Base-by-base conservation (phyloP, 2,888 invertebrate genomes). In the Therioaphis trifolii region DNA sequence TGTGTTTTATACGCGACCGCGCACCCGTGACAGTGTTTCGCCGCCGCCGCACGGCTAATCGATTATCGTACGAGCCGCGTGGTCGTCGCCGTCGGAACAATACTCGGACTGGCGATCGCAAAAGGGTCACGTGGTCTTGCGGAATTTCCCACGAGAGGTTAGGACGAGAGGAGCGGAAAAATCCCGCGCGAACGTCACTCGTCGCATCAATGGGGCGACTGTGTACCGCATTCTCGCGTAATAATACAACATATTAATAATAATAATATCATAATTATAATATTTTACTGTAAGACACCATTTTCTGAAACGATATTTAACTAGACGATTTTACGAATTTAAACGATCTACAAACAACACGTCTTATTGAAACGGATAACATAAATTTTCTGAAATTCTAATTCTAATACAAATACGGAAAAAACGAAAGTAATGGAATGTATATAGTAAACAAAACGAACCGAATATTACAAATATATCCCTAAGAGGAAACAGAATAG, bases 51-150 rank as follows among this genome's bases (percentile, higher is more conserved):
- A 3, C 35, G 63, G 52, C 63, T 82, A 82, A 82, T 82, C 82
- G 82, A 82, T 82, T 82, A 74, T n/a, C 35, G 35, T 52, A 82
- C 82, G 29, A 46, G n/a, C 43, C 27, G 40, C 72, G 18, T 15
- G 46, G 14, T 49, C 14, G 49, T 49, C 18, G 72, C 58, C 80
- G n/a, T 7, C 52, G 80, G 72, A 49, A 72, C 80, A 63, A 46
- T 80, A 72, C 77, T 18, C 66, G 66, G 49, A 77, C 77, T 11
- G 49, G 55, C 58, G 15, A 18, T n/a, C 9, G 9, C 52, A 7
- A 52, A 9, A n/a, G n/a, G 52, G n/a, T 9, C 52, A 0, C 52
- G 21, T n/a, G n/a, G n/a, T 52, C 2, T 52, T n/a, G 52, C 52
- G 46, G 46, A 15, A 2, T 15, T 49, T 2, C 4, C 49, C 18